Evolutionary conservation across 1,140 invertebrate genomes (phyloP).

Genomic region (honey bee (Apis mellifera)): DNA sequence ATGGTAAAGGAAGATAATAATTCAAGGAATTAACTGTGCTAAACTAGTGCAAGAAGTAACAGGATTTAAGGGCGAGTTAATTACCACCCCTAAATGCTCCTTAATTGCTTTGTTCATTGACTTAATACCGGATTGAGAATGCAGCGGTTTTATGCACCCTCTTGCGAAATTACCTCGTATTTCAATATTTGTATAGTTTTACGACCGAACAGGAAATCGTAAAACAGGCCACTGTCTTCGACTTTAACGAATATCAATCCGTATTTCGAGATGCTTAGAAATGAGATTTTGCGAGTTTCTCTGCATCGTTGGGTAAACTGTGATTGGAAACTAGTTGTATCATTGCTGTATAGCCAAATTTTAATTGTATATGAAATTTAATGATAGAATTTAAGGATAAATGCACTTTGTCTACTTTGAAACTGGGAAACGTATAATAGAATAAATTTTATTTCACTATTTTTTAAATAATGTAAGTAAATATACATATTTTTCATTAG

Average conservation of each 20-base stretch:
- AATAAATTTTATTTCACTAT: background rate
- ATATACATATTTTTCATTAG: too few relatives aligned
- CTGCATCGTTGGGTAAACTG: background rate
- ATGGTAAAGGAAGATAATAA: background rate
- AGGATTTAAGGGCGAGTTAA: conserved; percentile 29
- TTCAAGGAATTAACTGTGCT: conserved; percentile 14
- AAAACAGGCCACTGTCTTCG: background rate
- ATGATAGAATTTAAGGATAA: background rate
- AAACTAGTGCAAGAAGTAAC: background rate
- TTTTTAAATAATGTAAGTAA: too few relatives aligned
- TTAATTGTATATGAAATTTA: background rate
- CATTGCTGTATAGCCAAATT: background rate
- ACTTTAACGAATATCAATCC: conserved; percentile 50
- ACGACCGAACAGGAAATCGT: background rate
- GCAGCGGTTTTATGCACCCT: background rate
- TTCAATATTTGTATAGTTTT: conserved; percentile 30
- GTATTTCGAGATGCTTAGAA: conserved; percentile 6
- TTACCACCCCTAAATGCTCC: conserved; percentile 29
- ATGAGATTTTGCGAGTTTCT: background rate
- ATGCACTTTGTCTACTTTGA: background rate
- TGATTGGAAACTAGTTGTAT: background rate
- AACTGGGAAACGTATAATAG: background rate
- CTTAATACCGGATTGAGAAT: background rate
- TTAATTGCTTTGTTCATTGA: conserved; percentile 30
- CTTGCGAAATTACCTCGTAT: background rate